Conservation (phyloP, 1,140 invertebrate genomes). For the Drosophila subpulchrella region DNA sequence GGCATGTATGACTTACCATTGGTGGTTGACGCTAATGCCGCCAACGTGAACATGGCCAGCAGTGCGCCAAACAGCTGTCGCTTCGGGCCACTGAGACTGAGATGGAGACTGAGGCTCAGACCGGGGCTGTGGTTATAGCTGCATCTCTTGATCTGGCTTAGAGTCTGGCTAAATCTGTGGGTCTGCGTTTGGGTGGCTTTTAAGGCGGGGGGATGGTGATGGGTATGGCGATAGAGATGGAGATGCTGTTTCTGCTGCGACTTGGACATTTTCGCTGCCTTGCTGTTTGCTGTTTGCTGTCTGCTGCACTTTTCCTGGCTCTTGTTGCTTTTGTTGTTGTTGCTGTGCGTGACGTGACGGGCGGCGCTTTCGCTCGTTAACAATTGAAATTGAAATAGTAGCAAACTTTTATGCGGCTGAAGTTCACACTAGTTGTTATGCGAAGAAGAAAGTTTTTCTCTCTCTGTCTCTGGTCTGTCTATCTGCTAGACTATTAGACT, state of each 20-base stretch:
- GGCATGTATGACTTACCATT: constrained; percentile 61
- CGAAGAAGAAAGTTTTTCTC: constrained; percentile 68
- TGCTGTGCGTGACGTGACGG: constrained; percentile 68
- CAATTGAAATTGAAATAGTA: constrained; percentile 84
- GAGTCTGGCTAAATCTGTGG: constrained; percentile 31
- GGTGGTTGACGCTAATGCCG: constrained; percentile 56
- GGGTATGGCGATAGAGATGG: neutral
- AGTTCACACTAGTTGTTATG: constrained; percentile 56
- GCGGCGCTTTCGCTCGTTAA: constrained; percentile 84
- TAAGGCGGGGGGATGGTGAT: constrained; percentile 3
- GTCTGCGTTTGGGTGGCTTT: constrained; percentile 17
- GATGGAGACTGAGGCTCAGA: constrained; percentile 15
- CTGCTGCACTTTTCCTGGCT: constrained; percentile 62
- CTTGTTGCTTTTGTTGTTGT: constrained; percentile 16
- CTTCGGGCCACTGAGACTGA: constrained; percentile 24
- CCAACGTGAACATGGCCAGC: constrained; percentile 58
- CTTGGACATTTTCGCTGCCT: constrained; percentile 67
- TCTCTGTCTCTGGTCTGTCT: constrained; percentile 25
- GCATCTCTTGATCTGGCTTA: constrained; percentile 28
- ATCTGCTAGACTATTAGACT: neutral
- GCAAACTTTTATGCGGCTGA: constrained; percentile 51
- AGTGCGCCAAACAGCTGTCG: constrained; percentile 76
- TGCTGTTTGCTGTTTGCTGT: constrained; percentile 49
- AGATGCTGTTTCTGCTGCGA: constrained; percentile 25
- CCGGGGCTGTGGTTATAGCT: constrained; percentile 4